Evolutionary conservation across 2,888 invertebrate genomes (phyloP), one percentile per base, ranked within the genome.

Genomic region (Cyclophora punctaria): DNA sequence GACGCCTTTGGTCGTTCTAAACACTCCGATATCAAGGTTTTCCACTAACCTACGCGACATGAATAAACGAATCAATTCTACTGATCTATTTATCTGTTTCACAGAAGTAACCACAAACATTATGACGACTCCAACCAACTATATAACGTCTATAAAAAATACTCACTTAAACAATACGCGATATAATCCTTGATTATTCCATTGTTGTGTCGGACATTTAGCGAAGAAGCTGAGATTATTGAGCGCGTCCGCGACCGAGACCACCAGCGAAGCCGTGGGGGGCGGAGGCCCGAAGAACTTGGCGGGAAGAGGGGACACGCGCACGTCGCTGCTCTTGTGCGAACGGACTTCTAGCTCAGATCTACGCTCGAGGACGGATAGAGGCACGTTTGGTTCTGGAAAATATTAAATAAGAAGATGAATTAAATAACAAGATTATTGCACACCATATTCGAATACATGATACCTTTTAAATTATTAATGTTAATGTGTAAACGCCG

Each of bases 111-210:
- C n/a, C n/a, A 20, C 20, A 20, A 20, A 20, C 20, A 20, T 20
- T 20, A 20, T 20, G 20, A 20, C 20, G 20, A 20, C 20, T 20
- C 20, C 2, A 20, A 20, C 20, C 20, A 2, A 20, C 2, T 20
- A 20, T 20, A 20, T 20, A 20, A 20, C 20, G 2, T 20, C 20
- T 20, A 20, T 20, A 20, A 20, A 20, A 20, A 20, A 43, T 20
- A 44, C 3, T 35, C 48, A 87, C 87, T 80, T 83, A 59, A 88
- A 87, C 52, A 87, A 55, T 41, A 87, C 66, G 44, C 87, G 66
- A 63, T 76, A 86, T 2, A 87, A 54, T 35, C 86, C 87, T 45
- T 66, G 68, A 45, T 83, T 83, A 52, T 84, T 86, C 84, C 87
- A 87, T 33, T 57, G 60, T 49, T 73, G 74, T 3, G 84, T 65